Base-by-base conservation (phyloP, 2,113 vertebrate genomes). In the Otis tarda region DNA sequence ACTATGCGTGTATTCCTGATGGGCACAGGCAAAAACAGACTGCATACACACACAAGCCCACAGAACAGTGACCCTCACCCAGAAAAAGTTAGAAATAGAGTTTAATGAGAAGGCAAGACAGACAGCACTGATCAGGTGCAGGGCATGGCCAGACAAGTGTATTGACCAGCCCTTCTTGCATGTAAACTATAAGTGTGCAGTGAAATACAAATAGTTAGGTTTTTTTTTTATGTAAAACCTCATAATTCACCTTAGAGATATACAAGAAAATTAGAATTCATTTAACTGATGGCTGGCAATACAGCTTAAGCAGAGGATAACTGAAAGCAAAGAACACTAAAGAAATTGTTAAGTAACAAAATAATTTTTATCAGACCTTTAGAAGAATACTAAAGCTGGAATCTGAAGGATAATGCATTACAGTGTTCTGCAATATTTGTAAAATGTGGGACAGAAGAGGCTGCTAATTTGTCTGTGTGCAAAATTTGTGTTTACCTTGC, bases 161-260 rank as follows among this genome's bases (percentile, higher is more conserved):
- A 30, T 65, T 0, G 1, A n/a, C 10, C 3, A 25, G 22, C 28
- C 6, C 37, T 50, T 9, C 14, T 59, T 59, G 24, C 6, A 14
- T 39, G 35, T 25, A 64, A 64, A 10, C 8, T 55, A 4, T 60
- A 65, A 86, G 16, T 19, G 55, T 74, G 39, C 20, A 61, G 37
- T n/a, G 25, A 59, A 74, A 83, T 50, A 39, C 45, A 37, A 31
- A 35, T 33, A 24, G 8, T 24, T 67, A 17, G 17, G 8, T 37
- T 37, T 37, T 49, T 21, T 25, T 10, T 14, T 14, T 19, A 15
- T 43, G 5, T 83, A 50, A 74, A 61, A 19, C 12, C 53, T 79
- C 14, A 28, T 37, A n/a, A 79, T 64, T 90, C 37, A 43, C 25
- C 23, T 49, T 35, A 83, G 30, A 56, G 7, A 86, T 24, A 45